Percentiles rank a stretch among this genome's conserved stretches.
Evolutionary conservation across 2,113 vertebrate genomes (phyloP).

Genomic region (Bombycilla garrulus): DNA sequence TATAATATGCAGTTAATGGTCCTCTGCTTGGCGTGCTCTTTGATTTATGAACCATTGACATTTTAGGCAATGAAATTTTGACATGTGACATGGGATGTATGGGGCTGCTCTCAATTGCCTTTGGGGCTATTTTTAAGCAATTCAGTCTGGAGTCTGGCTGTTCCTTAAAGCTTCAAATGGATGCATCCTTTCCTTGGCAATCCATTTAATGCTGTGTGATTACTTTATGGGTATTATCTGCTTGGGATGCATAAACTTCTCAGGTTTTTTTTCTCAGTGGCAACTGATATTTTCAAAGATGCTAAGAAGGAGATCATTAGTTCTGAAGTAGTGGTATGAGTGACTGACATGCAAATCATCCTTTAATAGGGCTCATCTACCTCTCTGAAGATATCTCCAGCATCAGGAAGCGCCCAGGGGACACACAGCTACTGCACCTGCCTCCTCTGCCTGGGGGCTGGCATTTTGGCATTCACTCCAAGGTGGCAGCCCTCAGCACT

Average conservation of each 20-base stretch:
- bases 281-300: not conserved
- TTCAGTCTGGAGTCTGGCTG: not conserved
- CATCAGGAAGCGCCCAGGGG: not conserved
- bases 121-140: conserved; percentile 2
- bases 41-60: not conserved
- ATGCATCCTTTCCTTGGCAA: not conserved
- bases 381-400: not conserved
- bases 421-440: not conserved
- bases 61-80: not conserved
- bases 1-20: not conserved
- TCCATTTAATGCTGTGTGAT: not conserved
- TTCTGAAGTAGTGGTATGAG: not conserved
- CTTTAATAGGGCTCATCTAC: not conserved
- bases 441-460: not conserved
- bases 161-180: not conserved
- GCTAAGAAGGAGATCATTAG: not conserved
- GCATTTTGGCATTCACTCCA: not conserved
- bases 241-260: not conserved
- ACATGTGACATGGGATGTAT: not conserved
- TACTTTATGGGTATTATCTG: not conserved
- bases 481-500: not conserved
- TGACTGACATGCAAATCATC: conserved; percentile 4
- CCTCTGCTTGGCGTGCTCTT: not conserved
- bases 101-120: not conserved
- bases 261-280: not conserved